Conservation (phyloP, 2,797 vertebrate genomes). For the Iguana delicatissima region DNA sequence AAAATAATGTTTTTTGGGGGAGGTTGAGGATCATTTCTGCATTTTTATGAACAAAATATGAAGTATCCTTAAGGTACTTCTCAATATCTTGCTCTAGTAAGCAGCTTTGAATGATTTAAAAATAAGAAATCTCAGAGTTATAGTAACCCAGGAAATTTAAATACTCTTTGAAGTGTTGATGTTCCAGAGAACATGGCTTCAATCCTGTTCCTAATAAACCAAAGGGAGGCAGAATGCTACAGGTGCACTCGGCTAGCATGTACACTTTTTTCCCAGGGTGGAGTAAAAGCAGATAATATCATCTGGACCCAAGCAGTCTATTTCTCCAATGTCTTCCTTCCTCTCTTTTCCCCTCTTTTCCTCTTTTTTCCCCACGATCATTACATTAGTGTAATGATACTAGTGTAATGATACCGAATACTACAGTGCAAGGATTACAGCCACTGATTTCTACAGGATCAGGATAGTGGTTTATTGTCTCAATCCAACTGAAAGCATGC, state of each 20-base stretch:
- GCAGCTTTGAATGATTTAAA: conserved; percentile 37
- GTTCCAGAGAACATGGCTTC: conserved; percentile 22
- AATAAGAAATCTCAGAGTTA: conserved; percentile 24
- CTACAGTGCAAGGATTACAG: too few species aligned
- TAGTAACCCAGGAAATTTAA: conserved; percentile 46
- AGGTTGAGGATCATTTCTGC: too few species aligned
- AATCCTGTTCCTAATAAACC: neutral
- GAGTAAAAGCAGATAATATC: too few species aligned
- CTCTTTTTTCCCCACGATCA: too few species aligned
- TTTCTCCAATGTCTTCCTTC: too few species aligned
- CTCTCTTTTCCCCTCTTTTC: too few species aligned
- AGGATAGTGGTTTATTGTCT: neutral
- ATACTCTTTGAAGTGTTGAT: conserved; percentile 56
- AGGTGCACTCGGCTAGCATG: too few species aligned
- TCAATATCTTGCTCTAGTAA: conserved; percentile 6
- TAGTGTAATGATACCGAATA: too few species aligned
- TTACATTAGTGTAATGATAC: too few species aligned
- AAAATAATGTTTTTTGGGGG: neutral
- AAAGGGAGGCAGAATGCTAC: neutral
- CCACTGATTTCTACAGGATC: neutral
- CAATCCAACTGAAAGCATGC: neutral
- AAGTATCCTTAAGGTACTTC: neutral
- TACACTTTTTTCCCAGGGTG: too few species aligned
- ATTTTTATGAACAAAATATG: too few species aligned
- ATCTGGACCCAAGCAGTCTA: too few species aligned